Evolutionary conservation across 2,113 vertebrate genomes (phyloP), one percentile per base, ranked within the genome.

Genomic region (rat (Rattus norvegicus)): DNA sequence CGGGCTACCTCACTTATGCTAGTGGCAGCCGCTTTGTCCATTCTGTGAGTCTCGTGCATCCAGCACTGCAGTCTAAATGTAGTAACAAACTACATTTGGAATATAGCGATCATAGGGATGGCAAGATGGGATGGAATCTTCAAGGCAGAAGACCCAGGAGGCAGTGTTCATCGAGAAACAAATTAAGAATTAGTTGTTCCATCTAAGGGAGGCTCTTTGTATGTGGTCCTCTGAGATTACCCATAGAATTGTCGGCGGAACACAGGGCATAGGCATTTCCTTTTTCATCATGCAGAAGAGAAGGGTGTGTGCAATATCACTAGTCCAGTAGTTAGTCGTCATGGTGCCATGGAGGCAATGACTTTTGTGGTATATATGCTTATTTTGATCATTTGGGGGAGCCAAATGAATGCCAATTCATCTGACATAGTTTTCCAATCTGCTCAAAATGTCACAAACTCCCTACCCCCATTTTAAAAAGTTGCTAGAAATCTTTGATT

Each of bases 351-450:
- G 6, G 9, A 84, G 79, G 9, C 52, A 24, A 72, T 65, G 69
- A 20, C 33, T 36, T 43, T 91, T 75, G 0, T 69, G 16, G 91
- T 56, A 81, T 13, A 49, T 49, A 36, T 33, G 30, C 70, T 93
- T 86, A 77, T 90, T 19, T 81, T 95, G 75, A 16, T 92, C 52
- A 30, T 28, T 36, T 28, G n/a, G 54, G 56, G 16, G 70, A 8
- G 19, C 0, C n/a, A 69, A 36, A 59, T 36, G 54, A 67, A 90
- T 88, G 36, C 43, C n/a, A 72, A 9, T 65, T 72, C 13, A 80
- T 63, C 2, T 95, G 14, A 73, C 67, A 84, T 22, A 19, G 47
- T 43, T 94, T 92, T 69, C 30, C 91, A 33, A 92, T 96, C 92
- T 97, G 72, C 61, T 17, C 30, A 59, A 93, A 70, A 56, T 61